Percentiles rank a stretch among this genome's conserved stretches.
phyloP scores from a whole-genome alignment of 2,888 invertebrate genomes.

The Norana najaformis region DNA sequence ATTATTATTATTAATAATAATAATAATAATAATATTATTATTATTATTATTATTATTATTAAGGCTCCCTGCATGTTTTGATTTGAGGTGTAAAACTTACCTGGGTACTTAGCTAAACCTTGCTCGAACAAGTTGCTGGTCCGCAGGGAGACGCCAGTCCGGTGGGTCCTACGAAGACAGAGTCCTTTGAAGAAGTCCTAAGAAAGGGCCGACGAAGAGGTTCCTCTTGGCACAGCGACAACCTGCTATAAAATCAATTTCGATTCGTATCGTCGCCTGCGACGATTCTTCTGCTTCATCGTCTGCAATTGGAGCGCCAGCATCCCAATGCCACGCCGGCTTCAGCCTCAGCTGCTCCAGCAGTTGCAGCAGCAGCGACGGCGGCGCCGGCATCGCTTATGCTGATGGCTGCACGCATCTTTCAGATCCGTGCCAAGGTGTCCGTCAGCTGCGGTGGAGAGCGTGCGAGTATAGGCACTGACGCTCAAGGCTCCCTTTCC shows the following conservation, averaged over 20 bases:
- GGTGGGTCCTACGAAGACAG: no score
- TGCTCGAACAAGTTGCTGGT: not conserved
- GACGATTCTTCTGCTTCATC: not conserved
- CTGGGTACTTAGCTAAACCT: not conserved
- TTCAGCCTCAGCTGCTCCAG: conserved; percentile 63
- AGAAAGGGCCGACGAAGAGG: no score
- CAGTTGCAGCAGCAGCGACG: not conserved
- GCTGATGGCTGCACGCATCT: not conserved
- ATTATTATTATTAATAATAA: no score
- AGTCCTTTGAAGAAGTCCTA: no score
- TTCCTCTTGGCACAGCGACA: not conserved
- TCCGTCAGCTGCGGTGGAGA: not conserved
- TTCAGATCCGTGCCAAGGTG: not conserved
- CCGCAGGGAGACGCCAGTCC: no score
- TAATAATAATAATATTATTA: no score
- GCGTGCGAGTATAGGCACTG: not conserved
- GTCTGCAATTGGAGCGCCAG: not conserved
- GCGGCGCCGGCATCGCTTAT: not conserved
- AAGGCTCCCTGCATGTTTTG: no score
- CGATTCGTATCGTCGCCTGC: not conserved
- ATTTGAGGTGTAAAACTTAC: not conserved
- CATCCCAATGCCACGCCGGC: conserved; percentile 68
- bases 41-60: no score
- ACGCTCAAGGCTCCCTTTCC: not conserved
- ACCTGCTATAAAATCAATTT: not conserved